Conservation (phyloP, 2,797 vertebrate genomes). For the Acrocephalus scirpaceus region DNA sequence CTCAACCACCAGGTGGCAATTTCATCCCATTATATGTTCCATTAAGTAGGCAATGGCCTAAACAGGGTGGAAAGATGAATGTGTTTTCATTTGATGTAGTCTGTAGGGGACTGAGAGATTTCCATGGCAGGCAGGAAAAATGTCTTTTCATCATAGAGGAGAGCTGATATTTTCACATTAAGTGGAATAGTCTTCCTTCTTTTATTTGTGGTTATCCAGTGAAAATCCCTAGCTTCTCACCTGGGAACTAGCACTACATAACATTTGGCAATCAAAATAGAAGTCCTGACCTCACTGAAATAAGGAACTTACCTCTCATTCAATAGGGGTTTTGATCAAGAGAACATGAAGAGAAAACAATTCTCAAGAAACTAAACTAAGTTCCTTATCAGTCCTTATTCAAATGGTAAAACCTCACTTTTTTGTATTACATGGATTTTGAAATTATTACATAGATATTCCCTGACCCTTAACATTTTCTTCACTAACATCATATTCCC, state of each 20-base stretch:
- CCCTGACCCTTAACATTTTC: neutral
- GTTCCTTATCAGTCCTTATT: neutral
- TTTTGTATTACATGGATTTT: neutral
- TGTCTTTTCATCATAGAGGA: neutral
- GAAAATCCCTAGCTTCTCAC: neutral
- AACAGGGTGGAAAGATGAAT: conserved; percentile 66
- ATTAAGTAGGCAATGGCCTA: conserved; percentile 80
- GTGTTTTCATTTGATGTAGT: conserved; percentile 28
- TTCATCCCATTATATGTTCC: conserved; percentile 80
- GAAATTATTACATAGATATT: neutral
- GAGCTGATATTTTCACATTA: neutral
- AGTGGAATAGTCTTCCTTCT: neutral
- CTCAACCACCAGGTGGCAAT: conserved; percentile 78
- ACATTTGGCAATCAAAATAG: neutral
- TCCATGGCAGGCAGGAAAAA: neutral
- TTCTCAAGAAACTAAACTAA: neutral
- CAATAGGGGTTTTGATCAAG: neutral
- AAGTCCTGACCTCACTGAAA: neutral
- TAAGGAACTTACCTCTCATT: neutral
- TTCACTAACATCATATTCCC: neutral
- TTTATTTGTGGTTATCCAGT: neutral
- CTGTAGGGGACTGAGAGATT: conserved; percentile 21
- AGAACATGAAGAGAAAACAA: neutral
- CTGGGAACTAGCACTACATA: neutral
- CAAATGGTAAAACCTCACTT: neutral